Base-by-base conservation (phyloP, 2,888 invertebrate genomes). In the Eupithecia vulgata region DNA sequence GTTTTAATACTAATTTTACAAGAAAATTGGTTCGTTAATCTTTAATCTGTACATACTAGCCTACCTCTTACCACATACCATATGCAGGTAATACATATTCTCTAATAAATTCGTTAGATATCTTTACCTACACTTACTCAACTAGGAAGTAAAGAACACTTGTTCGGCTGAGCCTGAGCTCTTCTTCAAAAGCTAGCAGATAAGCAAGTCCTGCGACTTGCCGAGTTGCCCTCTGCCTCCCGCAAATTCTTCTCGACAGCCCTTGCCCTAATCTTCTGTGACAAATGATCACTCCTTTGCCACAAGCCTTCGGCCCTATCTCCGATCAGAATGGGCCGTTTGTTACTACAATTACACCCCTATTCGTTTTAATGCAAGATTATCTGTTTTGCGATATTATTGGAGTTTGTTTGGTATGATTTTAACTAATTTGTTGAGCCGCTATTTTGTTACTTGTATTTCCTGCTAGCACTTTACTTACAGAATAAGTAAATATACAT, bases 211-310 rank as follows among this genome's bases (percentile, higher is more conserved):
- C 13, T 59, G 15, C 7, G 59, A 59, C 6, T 59, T 61, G 61
- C 17, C 12, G 52, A 52, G 21, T 48, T 52, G 57, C 57, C 13
- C 57, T 57, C 12, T 25, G 57, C 21, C 52, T 52, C 48, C 5
- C 52, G 21, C 25, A 5, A 57, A 57, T 57, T 25, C 57, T 25
- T 61, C 34, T 61, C 61, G 30, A 30, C 30, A 65, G 21, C 37
- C 34, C 42, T 57, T 17, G 30, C 42, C 68, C 12, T 68, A 59
- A 76, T 74, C 76, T 74, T 64, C 42, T 48, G 72, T 71, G 76
- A 75, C 73, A 75, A 75, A 75, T 73, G 67, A 71, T 71, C 45
- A 25, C 68, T 76, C 65, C 52, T 52, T 67, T 37, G 62, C 61
- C 59, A 34, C 21, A 5, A 15, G 61, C 17, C 61, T 15, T 35